Evolutionary conservation across 1,140 invertebrate genomes (phyloP).

Genomic region (Steinernema khuongi): DNA sequence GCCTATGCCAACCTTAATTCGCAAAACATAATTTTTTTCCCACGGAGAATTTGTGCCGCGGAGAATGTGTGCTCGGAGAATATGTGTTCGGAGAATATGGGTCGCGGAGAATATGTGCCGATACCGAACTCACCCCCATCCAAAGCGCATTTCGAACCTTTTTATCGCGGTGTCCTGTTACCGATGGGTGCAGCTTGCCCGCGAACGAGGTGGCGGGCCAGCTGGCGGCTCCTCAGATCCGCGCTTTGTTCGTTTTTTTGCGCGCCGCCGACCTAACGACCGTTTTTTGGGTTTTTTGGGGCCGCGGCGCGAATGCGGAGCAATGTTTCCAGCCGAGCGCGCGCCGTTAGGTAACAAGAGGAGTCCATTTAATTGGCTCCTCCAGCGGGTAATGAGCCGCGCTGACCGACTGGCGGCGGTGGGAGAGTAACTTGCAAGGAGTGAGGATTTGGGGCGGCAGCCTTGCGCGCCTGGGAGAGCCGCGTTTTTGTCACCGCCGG

Average conservation of each 20-base stretch:
- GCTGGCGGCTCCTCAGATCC: constrained; percentile 11
- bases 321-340: constrained; percentile 10
- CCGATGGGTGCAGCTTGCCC: too few species aligned
- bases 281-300: constrained; percentile 16
- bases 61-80: too few species aligned
- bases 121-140: too few species aligned
- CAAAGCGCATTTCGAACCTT: too few species aligned
- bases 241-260: constrained; percentile 13
- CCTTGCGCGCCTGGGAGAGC: too few species aligned
- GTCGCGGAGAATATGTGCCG: too few species aligned
- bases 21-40: too few species aligned
- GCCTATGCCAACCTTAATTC: too few species aligned
- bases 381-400: not conserved
- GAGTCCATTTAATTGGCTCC: constrained; percentile 14
- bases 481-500: not conserved
- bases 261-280: not conserved
- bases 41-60: too few species aligned
- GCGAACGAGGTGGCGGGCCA: constrained; percentile 42
- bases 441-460: not conserved
- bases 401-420: not conserved
- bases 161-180: too few species aligned
- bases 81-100: too few species aligned
- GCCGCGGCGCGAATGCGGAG: constrained; percentile 1
- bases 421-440: not conserved
- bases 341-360: not conserved